phyloP scores from a whole-genome alignment of 2,797 vertebrate species.

The Brachyrhaphis roseni region DNA sequence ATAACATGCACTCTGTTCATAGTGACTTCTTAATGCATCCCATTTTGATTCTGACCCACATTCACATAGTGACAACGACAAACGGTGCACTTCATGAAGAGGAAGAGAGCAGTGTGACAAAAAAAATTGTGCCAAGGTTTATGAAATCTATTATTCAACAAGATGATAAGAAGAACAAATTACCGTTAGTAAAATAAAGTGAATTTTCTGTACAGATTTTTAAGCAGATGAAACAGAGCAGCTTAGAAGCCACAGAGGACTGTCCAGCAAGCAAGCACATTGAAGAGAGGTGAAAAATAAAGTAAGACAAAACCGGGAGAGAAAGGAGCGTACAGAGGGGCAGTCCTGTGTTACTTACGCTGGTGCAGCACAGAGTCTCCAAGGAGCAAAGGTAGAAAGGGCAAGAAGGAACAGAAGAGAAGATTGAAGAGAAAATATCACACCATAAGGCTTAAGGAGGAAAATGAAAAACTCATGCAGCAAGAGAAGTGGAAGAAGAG shows the following conservation, averaged over 20 bases:
- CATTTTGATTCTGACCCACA: background rate
- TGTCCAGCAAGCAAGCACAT: slow-evolving; percentile 26
- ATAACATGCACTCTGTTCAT: background rate
- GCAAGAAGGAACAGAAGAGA: slow-evolving; percentile 77
- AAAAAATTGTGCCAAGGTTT: background rate
- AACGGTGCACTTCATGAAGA: background rate
- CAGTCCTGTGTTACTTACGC: slow-evolving; percentile 71
- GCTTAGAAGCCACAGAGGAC: slow-evolving; percentile 20
- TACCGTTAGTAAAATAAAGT: background rate
- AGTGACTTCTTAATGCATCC: background rate
- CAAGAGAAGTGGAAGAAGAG: slow-evolving; percentile 9
- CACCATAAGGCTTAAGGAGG: slow-evolving; percentile 59
- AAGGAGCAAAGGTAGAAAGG: slow-evolving; percentile 71
- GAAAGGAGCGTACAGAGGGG: slow-evolving; percentile 28
- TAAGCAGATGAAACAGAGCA: background rate
- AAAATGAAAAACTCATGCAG: slow-evolving; percentile 41
- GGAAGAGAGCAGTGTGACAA: slow-evolving; percentile 14
- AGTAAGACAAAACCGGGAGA: slow-evolving; percentile 12
- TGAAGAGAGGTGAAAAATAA: slow-evolving; percentile 22
- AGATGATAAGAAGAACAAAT: background rate
- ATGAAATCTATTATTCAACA: background rate
- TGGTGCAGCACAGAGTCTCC: slow-evolving; percentile 79
- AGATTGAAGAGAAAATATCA: slow-evolving; percentile 76
- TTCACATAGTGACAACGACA: slow-evolving; percentile 3
- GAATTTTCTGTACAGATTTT: background rate